Base-by-base conservation (phyloP, 2,113 vertebrate genomes). In the Theristicus caerulescens region DNA sequence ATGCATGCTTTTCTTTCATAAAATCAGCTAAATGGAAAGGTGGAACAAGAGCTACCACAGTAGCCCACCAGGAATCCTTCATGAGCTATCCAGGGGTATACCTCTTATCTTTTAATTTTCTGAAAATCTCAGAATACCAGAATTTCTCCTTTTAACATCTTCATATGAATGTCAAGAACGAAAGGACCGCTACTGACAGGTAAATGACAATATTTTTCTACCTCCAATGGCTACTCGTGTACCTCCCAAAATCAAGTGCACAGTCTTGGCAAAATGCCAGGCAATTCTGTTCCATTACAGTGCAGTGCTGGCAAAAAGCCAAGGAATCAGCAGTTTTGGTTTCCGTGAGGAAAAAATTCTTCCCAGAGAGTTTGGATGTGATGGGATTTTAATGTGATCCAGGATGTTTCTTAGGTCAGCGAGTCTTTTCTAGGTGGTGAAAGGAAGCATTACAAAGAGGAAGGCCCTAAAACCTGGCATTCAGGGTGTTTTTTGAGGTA, bases 331-430 rank as follows among this genome's bases (percentile, higher is more conserved):
- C 79, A 72, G 62, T 34, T 71, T 73, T 61, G 18, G 8, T 55
- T 94, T 89, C 66, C 42, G 47, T 9, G 15, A 59, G 80, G 77
- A 86, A 74, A 61, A 72, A n/a, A 15, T 46, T 61, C 77, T 93
- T 95, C 73, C 80, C 36, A 65, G 47, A 40, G 57, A 86, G 58
- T 55, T 88, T 4, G 3, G 18, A 4, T 38, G 64, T 80, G 84
- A 91, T 80, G 47, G 52, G 59, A 73, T 90, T 96, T 94, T 70
- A 88, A 96, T 86, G 42, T 54, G 46, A 94, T 57, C 52, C 73
- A 82, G 67, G 49, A 74, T 57, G 44, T 29, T 58, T 54, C n/a
- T 61, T 25, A 57, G 82, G 46, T 77, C 77, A 80, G n/a, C 12
- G 11, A 69, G n/a, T 22, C 34, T 38, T 40, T 49, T 95, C 81